Percentiles rank a stretch among this genome's conserved stretches.
These are phyloP conservation scores for Dendrocopos noguchii DNA, from an alignment of 2,113 vertebrate genomes.

Conservation along the genomic window DNA sequence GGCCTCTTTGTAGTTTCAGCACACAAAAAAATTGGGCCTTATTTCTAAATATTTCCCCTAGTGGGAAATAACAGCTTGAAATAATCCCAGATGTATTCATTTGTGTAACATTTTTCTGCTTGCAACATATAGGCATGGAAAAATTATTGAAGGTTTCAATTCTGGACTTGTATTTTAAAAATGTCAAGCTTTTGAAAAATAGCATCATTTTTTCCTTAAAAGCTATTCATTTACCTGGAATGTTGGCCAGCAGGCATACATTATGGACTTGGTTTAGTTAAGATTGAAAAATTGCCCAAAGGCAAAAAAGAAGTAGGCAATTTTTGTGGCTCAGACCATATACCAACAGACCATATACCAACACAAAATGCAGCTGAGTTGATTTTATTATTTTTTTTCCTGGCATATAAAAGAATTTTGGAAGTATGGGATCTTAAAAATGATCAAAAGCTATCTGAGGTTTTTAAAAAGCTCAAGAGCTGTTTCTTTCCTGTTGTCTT, in stretches of 20 bases:
- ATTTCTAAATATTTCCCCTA: slow-evolving; percentile 86
- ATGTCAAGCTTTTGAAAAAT: slow-evolving; percentile 84
- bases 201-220: slow-evolving; percentile 82
- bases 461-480: not conserved
- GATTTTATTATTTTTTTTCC: slow-evolving; percentile 53
- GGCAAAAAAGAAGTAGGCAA: slow-evolving; percentile 70
- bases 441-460: slow-evolving; percentile 22
- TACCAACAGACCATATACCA: slow-evolving; percentile 67
- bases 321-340: slow-evolving; percentile 74
- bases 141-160: slow-evolving; percentile 82
- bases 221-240: slow-evolving; percentile 84
- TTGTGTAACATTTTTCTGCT: slow-evolving; percentile 80
- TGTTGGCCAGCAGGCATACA: slow-evolving; percentile 79
- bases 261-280: slow-evolving; percentile 81
- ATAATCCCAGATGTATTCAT: slow-evolving; percentile 88
- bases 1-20: slow-evolving; percentile 82
- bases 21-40: slow-evolving; percentile 69
- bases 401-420: slow-evolving; percentile 50
- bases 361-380: slow-evolving; percentile 50
- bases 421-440: not conserved
- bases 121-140: slow-evolving; percentile 81
- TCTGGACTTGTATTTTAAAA: slow-evolving; percentile 80
- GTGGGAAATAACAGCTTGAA: slow-evolving; percentile 84
- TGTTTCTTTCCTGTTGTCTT: not conserved
- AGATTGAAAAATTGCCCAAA: slow-evolving; percentile 79